Base-by-base conservation (phyloP, 2,888 invertebrate species). In the Zeuzera pyrina region DNA sequence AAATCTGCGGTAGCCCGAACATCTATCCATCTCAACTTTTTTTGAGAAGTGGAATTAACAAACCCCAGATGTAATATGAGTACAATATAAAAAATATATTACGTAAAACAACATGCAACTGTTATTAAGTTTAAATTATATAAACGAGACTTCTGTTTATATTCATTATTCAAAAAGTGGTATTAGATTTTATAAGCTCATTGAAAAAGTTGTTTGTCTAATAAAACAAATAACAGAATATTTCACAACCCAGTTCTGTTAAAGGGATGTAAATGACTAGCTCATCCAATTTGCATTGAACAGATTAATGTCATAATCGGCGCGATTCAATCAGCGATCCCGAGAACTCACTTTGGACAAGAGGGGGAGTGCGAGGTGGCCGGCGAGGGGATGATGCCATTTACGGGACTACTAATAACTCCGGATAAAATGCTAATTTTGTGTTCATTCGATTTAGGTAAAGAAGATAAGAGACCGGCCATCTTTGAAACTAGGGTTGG, bases 231-330 rank as follows among this genome's bases (percentile, higher is more conserved):
- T 25, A 72, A 71, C 68, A 71, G 67, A 79, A 77, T 76, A 78
- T 78, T 73, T 74, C 64, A 70, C 66, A 63, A 63, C 58, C 57
- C 52, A 67, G 67, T 69, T 62, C 69, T 66, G 76, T 71, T 76
- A 74, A 77, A 76, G 74, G 69, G 72, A 77, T 79, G 77, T 76
- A 76, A 79, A 81, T 76, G 74, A 71, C 73, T 72, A 69, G 59
- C 67, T 74, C 68, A 68, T 76, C 68, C 78, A 81, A 83, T 83
- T 81, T 83, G 73, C 81, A 79, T 79, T 70, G 76, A 77, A 74
- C 77, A 77, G 81, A 83, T 83, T 81, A 83, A 74, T 74, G 79
- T 79, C 79, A 83, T 83, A 81, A 79, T 79, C 81, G 72, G 63
- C 57, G 63, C 68, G 77, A 79, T 78, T 79, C 79, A 78, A 83